These are phyloP conservation scores for Tubulanus polymorphus DNA, from an alignment of 2,888 invertebrate species.

Conservation along the genomic window DNA sequence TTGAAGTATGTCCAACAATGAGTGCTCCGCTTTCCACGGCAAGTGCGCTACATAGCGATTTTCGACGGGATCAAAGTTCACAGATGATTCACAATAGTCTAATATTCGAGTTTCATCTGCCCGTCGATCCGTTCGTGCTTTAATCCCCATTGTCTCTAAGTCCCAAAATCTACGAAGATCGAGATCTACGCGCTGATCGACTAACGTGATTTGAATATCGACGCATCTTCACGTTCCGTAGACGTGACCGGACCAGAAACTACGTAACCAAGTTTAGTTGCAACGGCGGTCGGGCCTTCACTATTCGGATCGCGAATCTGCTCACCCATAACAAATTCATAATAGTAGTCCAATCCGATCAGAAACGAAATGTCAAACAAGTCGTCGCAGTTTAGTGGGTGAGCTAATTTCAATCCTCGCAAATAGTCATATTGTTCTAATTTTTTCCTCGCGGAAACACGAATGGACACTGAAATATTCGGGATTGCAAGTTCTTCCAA, in stretches of 20 bases:
- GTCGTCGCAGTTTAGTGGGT: too few species aligned
- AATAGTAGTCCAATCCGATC: constrained; percentile 20
- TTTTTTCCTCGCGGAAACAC: not conserved
- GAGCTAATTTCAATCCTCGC: constrained; percentile 14
- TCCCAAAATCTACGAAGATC: constrained; percentile 7
- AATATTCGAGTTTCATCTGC: too few species aligned
- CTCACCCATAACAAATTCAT: constrained; percentile 14
- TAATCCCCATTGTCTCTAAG: not conserved
- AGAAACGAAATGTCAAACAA: constrained; percentile 12
- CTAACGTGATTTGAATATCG: constrained; percentile 8
- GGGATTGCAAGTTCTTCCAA: constrained; percentile 17
- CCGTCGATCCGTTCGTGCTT: too few species aligned
- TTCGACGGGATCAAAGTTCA: too few species aligned
- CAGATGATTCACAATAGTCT: too few species aligned
- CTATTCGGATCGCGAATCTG: constrained; percentile 14
- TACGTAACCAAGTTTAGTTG: constrained; percentile 17
- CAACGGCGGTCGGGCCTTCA: constrained; percentile 19
- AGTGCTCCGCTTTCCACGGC: not conserved
- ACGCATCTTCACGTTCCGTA: not conserved
- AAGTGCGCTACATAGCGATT: constrained; percentile 1
- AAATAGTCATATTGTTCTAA: constrained; percentile 6
- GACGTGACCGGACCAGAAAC: constrained; percentile 11
- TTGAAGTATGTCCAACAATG: too few species aligned
- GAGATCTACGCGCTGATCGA: constrained; percentile 2
- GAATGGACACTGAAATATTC: constrained; percentile 15